These are phyloP conservation scores for Hydrocynus forskahlii DNA, from an alignment of 2,797 vertebrate genomes.

Conservation along the genomic window DNA sequence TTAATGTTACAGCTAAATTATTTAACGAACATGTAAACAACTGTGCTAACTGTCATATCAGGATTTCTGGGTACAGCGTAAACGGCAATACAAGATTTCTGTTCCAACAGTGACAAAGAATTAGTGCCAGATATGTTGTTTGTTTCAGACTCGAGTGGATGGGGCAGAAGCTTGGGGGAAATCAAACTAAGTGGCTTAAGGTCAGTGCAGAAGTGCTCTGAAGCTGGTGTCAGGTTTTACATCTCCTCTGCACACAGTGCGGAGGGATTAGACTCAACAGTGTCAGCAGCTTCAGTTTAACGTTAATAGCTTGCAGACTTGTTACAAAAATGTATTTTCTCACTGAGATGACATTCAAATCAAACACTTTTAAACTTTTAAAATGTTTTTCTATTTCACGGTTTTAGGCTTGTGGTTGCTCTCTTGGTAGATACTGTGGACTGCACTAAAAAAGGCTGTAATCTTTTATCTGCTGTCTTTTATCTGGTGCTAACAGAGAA, in stretches of 20 bases:
- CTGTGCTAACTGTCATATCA: no score
- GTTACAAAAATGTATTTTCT: background rate
- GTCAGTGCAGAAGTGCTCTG: background rate
- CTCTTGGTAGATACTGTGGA: background rate
- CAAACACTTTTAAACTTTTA: background rate
- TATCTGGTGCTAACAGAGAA: background rate
- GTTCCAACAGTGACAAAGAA: background rate
- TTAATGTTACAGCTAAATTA: no score
- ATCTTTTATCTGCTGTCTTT: background rate
- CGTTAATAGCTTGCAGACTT: background rate
- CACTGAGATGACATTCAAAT: background rate
- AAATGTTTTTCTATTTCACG: background rate
- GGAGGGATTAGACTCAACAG: background rate
- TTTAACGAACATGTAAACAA: no score
- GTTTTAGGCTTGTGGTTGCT: background rate
- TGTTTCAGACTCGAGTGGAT: background rate
- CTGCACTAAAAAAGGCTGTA: background rate
- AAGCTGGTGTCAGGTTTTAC: background rate
- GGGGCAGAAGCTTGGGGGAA: background rate
- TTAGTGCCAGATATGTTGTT: background rate
- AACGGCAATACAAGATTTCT: no score
- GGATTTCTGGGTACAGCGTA: no score
- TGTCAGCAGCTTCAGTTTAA: constrained; percentile 4
- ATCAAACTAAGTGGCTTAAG: background rate
- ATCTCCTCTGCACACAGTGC: background rate